A percentile compares a stretch with the other conserved stretches of the same genome.
Evolutionary conservation across 2,888 invertebrate species (phyloP).

Genomic region (Temnothorax unifasciatus): DNA sequence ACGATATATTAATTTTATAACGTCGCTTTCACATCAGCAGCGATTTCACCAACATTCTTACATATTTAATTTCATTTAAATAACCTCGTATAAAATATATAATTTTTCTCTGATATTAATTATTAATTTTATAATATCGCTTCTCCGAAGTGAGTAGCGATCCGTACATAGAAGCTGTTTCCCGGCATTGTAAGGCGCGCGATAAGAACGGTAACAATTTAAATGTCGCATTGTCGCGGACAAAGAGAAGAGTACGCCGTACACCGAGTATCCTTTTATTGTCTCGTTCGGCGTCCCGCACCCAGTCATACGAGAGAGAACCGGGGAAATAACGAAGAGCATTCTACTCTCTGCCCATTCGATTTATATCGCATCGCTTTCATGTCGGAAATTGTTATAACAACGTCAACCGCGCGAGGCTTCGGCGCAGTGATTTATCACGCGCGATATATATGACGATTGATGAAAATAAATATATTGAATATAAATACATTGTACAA

Average conservation of each 20-base stretch:
- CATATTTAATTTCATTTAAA: background rate
- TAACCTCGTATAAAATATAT: background rate
- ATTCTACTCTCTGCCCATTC: background rate
- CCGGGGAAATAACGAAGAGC: constrained; percentile 24
- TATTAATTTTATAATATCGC: background rate
- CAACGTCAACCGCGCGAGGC: constrained; percentile 8
- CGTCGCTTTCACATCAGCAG: background rate
- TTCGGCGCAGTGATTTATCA: constrained; percentile 24
- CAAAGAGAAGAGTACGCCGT: constrained; percentile 3
- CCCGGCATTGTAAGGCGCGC: background rate
- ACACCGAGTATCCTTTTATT: constrained; percentile 23
- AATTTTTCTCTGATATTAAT: background rate
- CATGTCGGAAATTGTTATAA: constrained; percentile 35
- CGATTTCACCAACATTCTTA: background rate
- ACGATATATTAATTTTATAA: background rate
- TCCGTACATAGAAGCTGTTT: background rate
- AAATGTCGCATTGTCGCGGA: constrained; percentile 27
- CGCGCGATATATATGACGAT: background rate
- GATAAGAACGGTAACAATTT: constrained; percentile 12
- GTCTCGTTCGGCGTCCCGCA: constrained; percentile 16
- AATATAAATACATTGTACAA: background rate
- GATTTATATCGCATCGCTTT: constrained; percentile 35
- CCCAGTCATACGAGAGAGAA: constrained; percentile 1
- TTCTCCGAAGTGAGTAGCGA: background rate
- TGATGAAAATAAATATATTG: constrained; percentile 36